These are phyloP conservation scores for Eulemur macaco DNA, from an alignment of 2,113 vertebrate species.

Conservation along the genomic window DNA sequence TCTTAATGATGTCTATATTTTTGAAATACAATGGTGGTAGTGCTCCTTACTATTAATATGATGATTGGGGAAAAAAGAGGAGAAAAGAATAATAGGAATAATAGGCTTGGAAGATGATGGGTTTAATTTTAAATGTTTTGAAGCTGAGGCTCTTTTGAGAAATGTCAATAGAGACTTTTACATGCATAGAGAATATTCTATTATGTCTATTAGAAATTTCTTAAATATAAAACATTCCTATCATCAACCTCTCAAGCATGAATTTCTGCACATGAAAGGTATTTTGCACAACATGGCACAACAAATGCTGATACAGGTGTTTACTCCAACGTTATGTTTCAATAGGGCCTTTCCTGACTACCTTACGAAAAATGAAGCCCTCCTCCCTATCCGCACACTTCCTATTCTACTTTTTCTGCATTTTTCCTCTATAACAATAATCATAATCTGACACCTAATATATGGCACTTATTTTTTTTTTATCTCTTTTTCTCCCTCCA, in stretches of 20 bases:
- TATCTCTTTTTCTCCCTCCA: not conserved
- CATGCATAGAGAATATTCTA: not conserved
- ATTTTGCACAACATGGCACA: not conserved
- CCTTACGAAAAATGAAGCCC: not conserved
- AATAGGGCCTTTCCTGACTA: not conserved
- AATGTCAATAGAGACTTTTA: not conserved
- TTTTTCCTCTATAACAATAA: not conserved
- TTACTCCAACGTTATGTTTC: not conserved
- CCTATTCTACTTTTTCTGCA: not conserved
- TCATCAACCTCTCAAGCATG: not conserved
- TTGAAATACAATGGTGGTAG: not conserved
- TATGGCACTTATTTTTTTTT: not conserved
- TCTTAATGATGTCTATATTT: not conserved
- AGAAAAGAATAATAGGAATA: not conserved
- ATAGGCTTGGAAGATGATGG: not conserved
- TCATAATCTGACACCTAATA: not conserved
- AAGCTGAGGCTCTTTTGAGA: not conserved
- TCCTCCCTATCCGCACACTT: accelerated
- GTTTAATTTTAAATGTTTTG: constrained; percentile 29
- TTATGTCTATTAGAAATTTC: not conserved
- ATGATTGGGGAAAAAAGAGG: not conserved
- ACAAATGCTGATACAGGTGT: not conserved
- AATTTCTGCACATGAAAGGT: not conserved
- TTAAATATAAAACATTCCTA: not conserved
- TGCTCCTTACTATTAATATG: not conserved